Percentiles rank a stretch among this genome's conserved stretches.
Conservation (phyloP, 2,888 invertebrate genomes). For the Suillia variegata region DNA sequence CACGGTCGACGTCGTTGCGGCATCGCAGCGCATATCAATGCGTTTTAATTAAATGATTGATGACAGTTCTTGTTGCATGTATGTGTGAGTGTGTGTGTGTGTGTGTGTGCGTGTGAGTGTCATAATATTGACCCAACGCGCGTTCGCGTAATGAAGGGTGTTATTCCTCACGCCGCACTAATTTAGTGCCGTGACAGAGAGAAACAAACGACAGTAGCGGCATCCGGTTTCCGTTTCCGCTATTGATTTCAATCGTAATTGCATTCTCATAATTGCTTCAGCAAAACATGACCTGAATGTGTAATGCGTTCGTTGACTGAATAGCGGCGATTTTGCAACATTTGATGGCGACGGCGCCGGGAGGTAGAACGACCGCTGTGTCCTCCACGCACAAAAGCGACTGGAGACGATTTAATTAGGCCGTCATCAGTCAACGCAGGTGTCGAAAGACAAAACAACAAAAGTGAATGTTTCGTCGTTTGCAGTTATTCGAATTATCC, state of each 20-base stretch:
- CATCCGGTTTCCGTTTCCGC: constrained; percentile 29
- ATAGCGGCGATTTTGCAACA: too few species aligned
- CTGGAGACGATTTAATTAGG: too few species aligned
- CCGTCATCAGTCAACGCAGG: too few species aligned
- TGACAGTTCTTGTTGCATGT: constrained; percentile 20
- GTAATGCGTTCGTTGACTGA: constrained; percentile 28
- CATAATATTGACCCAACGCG: background rate
- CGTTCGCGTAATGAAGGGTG: constrained; percentile 42
- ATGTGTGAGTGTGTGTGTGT: background rate
- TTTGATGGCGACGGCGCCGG: too few species aligned
- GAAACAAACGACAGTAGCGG: constrained; percentile 36
- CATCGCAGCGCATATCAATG: too few species aligned
- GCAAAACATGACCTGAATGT: constrained; percentile 35
- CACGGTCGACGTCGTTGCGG: too few species aligned
- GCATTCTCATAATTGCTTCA: constrained; percentile 36
- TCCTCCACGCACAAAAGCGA: too few species aligned
- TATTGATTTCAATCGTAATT: constrained; percentile 54
- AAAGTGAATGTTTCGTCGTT: too few species aligned
- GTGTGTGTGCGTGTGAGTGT: background rate
- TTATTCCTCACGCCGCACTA: constrained; percentile 44
- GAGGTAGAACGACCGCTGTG: too few species aligned
- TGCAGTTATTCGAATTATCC: too few species aligned
- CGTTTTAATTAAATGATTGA: constrained; percentile 34
- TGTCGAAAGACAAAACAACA: too few species aligned
- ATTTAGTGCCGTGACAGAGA: constrained; percentile 44